Evolutionary conservation across 2,888 invertebrate species (phyloP).

Genomic region (Rhagophthalmus giganteus): DNA sequence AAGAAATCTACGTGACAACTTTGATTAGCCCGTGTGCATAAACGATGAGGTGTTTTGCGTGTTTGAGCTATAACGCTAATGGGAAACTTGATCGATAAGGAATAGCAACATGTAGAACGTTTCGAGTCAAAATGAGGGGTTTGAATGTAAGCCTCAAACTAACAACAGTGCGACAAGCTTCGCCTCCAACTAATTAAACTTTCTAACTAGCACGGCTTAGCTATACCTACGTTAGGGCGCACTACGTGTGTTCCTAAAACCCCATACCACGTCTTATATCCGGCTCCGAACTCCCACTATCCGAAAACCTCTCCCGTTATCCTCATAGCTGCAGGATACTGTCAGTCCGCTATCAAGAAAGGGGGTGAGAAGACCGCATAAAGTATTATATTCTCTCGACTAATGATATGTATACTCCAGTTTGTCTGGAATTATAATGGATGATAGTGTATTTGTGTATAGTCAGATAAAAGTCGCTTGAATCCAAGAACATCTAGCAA

Average conservation of each 20-base stretch:
- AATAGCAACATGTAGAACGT: neutral
- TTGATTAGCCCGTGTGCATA: no score
- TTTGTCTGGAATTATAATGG: slow-evolving; percentile 32
- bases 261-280: slow-evolving; percentile 29
- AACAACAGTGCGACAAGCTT: slow-evolving; percentile 54
- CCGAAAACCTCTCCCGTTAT: slow-evolving; percentile 41
- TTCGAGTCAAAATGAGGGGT: slow-evolving; percentile 21
- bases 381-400: slow-evolving; percentile 38
- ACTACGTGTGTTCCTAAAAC: slow-evolving; percentile 30
- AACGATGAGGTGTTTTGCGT: no score
- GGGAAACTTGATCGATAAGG: neutral
- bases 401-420: slow-evolving; percentile 41
- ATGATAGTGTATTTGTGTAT: slow-evolving; percentile 16
- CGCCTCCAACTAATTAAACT: slow-evolving; percentile 57
- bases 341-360: slow-evolving; percentile 45
- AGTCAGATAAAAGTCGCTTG: slow-evolving; percentile 10
- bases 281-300: slow-evolving; percentile 33
- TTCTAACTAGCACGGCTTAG: slow-evolving; percentile 56
- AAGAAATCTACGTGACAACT: no score
- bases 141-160: slow-evolving; percentile 44
- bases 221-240: slow-evolving; percentile 44
- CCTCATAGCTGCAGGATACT: slow-evolving; percentile 52
- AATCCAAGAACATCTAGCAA: no score
- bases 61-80: neutral
- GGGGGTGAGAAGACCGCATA: slow-evolving; percentile 20